Percentiles rank a stretch among this genome's conserved stretches.
These are phyloP conservation scores for Standfussiana lucernea DNA, from an alignment of 2,888 invertebrate species.

Conservation along the genomic window DNA sequence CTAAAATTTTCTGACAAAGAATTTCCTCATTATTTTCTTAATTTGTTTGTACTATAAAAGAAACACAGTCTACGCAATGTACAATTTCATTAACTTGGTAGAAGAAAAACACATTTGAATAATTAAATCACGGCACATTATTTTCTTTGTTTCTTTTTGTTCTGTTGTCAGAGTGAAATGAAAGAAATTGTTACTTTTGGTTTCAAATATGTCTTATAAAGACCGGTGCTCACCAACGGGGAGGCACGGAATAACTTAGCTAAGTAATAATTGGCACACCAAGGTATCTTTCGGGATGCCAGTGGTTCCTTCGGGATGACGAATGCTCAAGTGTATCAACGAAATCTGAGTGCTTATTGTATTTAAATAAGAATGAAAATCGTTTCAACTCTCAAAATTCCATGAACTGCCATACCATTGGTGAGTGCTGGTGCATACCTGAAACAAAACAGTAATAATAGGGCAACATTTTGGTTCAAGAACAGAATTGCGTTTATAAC, in stretches of 20 bases:
- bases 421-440: background rate
- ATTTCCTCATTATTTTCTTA: conserved; percentile 39
- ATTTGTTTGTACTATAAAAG: conserved; percentile 39
- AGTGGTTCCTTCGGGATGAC: background rate
- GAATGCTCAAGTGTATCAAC: background rate
- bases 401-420: background rate
- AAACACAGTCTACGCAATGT: conserved; percentile 24
- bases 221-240: background rate
- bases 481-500: background rate
- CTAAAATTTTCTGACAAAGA: conserved; percentile 25
- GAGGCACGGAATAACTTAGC: background rate
- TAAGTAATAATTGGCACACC: conserved; percentile 1
- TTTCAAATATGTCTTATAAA: conserved; percentile 14
- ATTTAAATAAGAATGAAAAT: conserved; percentile 7
- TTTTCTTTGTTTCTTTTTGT: conserved; percentile 36
- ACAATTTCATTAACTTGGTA: conserved; percentile 44
- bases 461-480: background rate
- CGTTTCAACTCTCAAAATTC: background rate
- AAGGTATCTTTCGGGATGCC: background rate
- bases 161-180: conserved; percentile 16
- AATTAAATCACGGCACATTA: conserved; percentile 36
- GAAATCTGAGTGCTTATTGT: background rate
- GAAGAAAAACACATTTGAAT: conserved; percentile 39
- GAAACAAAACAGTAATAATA: background rate
- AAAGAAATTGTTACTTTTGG: conserved; percentile 13